These are phyloP conservation scores for Chydorus sphaericus DNA, from an alignment of 2,888 invertebrate species.

Conservation along the genomic window DNA sequence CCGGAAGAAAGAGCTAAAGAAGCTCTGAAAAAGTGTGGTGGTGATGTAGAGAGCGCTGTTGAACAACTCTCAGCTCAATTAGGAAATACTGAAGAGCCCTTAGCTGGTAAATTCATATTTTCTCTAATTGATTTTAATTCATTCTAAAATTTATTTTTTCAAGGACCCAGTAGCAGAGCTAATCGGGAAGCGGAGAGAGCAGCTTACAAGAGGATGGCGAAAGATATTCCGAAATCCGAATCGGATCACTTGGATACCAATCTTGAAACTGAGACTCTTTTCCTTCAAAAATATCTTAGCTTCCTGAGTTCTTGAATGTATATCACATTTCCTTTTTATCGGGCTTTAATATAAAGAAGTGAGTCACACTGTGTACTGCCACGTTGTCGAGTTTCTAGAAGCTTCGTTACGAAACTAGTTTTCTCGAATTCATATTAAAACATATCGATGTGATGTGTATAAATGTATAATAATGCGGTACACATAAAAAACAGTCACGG, in stretches of 20 bases:
- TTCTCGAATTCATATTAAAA: no score
- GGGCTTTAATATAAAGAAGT: no score
- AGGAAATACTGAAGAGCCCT: constrained; percentile 25
- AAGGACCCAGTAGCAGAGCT: no score
- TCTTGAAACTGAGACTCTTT: constrained; percentile 49
- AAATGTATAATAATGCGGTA: no score
- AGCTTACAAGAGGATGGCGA: constrained; percentile 44
- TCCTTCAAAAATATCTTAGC: constrained; percentile 43
- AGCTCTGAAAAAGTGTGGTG: constrained; percentile 39
- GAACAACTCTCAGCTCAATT: constrained; percentile 39
- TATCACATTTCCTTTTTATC: no score
- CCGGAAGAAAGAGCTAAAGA: constrained; percentile 34
- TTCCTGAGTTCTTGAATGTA: constrained; percentile 3
- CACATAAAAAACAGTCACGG: no score
- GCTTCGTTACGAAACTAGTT: no score
- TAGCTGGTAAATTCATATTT: neutral
- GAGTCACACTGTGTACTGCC: no score
- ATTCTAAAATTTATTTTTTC: no score
- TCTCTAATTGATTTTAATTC: neutral
- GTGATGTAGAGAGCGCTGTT: constrained; percentile 41
- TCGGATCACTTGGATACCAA: constrained; percentile 60
- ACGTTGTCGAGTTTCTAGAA: no score
- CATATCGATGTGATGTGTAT: no score
- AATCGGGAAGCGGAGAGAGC: constrained; percentile 28
- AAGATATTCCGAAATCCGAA: constrained; percentile 41